Conservation (phyloP, 2,888 invertebrate species). For the Rhagium mordax region DNA sequence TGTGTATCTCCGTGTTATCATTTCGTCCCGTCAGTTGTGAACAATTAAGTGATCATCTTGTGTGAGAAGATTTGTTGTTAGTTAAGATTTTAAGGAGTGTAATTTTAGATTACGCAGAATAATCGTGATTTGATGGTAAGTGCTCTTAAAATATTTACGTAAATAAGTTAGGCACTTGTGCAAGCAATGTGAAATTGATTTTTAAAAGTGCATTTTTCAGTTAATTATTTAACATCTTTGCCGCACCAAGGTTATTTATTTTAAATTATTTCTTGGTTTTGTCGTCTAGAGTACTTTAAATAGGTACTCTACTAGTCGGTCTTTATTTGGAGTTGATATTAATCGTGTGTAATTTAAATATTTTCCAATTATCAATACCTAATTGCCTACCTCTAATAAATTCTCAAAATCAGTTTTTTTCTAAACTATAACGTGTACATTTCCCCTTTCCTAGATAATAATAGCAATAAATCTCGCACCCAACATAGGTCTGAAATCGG, state of each 20-base stretch:
- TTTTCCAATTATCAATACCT: too few relatives aligned
- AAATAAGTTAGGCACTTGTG: not conserved
- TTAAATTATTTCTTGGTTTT: too few relatives aligned
- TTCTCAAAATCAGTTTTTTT: too few relatives aligned
- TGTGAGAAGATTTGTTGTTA: not conserved
- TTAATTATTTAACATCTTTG: not conserved
- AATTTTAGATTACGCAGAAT: constrained; percentile 6
- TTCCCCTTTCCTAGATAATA: not conserved
- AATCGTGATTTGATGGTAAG: constrained; percentile 18
- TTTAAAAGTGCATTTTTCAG: not conserved
- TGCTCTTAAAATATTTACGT: not conserved
- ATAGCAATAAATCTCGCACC: not conserved
- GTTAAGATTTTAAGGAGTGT: constrained; percentile 5
- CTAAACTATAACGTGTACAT: too few relatives aligned
- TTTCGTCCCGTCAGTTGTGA: constrained; percentile 7
- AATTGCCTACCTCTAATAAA: too few relatives aligned
- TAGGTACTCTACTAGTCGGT: too few relatives aligned
- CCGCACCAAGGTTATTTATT: too few relatives aligned
- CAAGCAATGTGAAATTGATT: not conserved
- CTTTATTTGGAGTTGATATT: too few relatives aligned
- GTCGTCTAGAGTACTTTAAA: too few relatives aligned
- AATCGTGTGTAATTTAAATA: too few relatives aligned
- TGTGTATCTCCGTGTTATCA: constrained; percentile 16
- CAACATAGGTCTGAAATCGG: not conserved
- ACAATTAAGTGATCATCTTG: constrained; percentile 8